A percentile compares a stretch with the other conserved stretches of the same genome.
Evolutionary conservation across 2,113 vertebrate species (phyloP).

Genomic region (Hippocampus guttulatus): DNA sequence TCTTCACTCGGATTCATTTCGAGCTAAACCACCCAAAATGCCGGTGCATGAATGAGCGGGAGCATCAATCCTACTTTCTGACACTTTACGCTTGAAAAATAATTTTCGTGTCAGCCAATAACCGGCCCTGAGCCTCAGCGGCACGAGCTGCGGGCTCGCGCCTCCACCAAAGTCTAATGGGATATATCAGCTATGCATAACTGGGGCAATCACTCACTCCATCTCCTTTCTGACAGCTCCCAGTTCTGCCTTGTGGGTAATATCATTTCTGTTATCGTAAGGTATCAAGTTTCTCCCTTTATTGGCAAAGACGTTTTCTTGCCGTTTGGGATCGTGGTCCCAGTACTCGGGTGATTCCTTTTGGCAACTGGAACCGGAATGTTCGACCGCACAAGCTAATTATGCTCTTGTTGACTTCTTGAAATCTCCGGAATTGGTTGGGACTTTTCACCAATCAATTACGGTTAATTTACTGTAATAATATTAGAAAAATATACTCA

Average conservation of each 20-base stretch:
- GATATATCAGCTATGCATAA: slow-evolving; percentile 73
- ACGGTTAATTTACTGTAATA: background rate
- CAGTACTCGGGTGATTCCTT: background rate
- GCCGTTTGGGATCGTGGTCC: slow-evolving; percentile 22
- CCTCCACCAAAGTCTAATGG: slow-evolving; percentile 68
- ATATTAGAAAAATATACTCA: too few species aligned
- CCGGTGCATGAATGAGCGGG: slow-evolving; percentile 67
- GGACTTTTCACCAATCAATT: background rate
- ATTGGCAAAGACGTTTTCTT: slow-evolving; percentile 68
- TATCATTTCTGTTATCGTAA: slow-evolving; percentile 78
- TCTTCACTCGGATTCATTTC: slow-evolving; percentile 42
- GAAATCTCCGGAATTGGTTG: background rate
- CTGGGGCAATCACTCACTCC: slow-evolving; percentile 72
- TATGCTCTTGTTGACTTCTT: background rate
- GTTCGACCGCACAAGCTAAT: background rate
- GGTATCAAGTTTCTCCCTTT: slow-evolving; percentile 75
- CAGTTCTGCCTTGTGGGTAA: slow-evolving; percentile 73
- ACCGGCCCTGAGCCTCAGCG: slow-evolving; percentile 57
- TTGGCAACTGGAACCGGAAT: background rate
- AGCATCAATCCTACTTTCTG: slow-evolving; percentile 73
- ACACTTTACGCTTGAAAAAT: slow-evolving; percentile 67
- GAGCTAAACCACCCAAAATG: slow-evolving; percentile 65
- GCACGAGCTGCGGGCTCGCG: slow-evolving; percentile 61
- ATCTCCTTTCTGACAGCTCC: slow-evolving; percentile 73
- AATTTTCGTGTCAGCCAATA: slow-evolving; percentile 71